Conservation (phyloP, 2,797 vertebrate genomes). For the Gobionotothen gibberifrons region DNA sequence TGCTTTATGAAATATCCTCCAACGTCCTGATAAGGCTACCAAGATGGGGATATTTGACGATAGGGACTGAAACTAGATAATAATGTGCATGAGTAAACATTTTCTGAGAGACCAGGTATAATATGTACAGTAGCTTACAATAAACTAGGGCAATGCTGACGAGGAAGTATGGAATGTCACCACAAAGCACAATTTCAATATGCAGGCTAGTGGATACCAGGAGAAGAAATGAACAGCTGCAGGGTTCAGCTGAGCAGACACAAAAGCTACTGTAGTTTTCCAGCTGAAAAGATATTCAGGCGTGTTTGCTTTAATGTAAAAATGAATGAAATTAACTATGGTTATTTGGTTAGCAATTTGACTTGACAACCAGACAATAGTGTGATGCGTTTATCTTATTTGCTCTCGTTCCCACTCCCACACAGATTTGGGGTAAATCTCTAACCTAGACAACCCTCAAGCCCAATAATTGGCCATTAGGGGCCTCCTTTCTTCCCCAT, state of each 20-base stretch:
- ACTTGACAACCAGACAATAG: not conserved
- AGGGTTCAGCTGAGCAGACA: constrained; percentile 57
- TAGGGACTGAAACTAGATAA: constrained; percentile 19
- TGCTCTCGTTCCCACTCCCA: constrained; percentile 9
- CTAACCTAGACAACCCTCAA: constrained; percentile 14
- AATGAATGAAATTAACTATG: constrained; percentile 15
- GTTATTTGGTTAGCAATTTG: constrained; percentile 1
- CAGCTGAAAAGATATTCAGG: constrained; percentile 19
- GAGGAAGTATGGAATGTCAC: constrained; percentile 41
- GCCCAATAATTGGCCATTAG: constrained; percentile 41
- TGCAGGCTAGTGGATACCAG: constrained; percentile 32
- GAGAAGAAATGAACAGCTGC: constrained; percentile 54
- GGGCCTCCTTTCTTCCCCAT: constrained; percentile 11
- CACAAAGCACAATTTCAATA: constrained; percentile 56
- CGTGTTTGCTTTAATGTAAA: constrained; percentile 9
- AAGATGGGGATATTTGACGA: constrained; percentile 1
- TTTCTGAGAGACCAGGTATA: constrained; percentile 47
- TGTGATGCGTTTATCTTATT: constrained; percentile 7
- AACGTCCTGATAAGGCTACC: constrained; percentile 4
- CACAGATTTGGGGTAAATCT: constrained; percentile 18
- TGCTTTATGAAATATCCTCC: constrained; percentile 16
- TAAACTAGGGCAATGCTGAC: constrained; percentile 65
- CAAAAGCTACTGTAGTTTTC: constrained; percentile 37
- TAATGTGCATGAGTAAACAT: constrained; percentile 33
- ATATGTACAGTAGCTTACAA: constrained; percentile 7